A percentile compares a stretch with the other conserved stretches of the same genome.
Conservation (phyloP, 2,797 vertebrate species). For the Notolepis coatsorum region DNA sequence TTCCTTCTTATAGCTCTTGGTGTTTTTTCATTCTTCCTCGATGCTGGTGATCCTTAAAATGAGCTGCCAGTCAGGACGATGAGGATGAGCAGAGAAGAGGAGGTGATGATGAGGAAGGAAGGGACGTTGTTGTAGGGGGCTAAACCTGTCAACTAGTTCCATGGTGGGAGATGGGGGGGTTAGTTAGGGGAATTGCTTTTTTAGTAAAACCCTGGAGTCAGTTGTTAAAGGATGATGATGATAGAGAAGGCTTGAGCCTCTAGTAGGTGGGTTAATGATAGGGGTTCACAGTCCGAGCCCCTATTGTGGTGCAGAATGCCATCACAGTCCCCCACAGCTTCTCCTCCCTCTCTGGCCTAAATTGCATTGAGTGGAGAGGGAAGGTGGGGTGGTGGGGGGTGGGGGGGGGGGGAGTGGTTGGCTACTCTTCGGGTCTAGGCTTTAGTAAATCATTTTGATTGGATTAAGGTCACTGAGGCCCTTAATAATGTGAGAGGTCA, state of each 20-base stretch:
- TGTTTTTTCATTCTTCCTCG: not conserved
- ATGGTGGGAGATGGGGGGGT: conserved; percentile 63
- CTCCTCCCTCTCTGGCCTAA: conserved; percentile 69
- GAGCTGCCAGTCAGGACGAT: conserved; percentile 22
- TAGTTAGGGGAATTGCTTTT: conserved; percentile 82
- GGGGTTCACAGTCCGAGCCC: conserved; percentile 81
- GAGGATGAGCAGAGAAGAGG: conserved; percentile 9
- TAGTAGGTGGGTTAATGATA: conserved; percentile 88
- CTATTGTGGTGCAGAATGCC: conserved; percentile 89
- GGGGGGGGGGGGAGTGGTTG: conserved; percentile 78
- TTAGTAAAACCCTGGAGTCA: conserved; percentile 90
- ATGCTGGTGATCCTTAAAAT: conserved; percentile 2
- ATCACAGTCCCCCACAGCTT: conserved; percentile 77
- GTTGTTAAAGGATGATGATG: conserved; percentile 82
- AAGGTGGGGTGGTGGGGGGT: too few relatives aligned
- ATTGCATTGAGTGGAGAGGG: conserved; percentile 78
- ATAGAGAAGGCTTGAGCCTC: conserved; percentile 84
- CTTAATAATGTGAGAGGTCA: conserved; percentile 97
- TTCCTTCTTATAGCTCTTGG: not conserved
- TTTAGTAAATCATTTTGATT: conserved; percentile 98
- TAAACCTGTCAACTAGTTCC: conserved; percentile 79
- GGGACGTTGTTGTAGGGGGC: conserved; percentile 29
- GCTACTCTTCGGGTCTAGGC: conserved; percentile 77
- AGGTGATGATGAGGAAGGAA: conserved; percentile 23
- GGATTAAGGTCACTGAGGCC: conserved; percentile 95